A percentile compares a stretch with the other conserved stretches of the same genome.
These are phyloP conservation scores for Sorex fumeus DNA, from an alignment of 2,113 vertebrate species.

Conservation along the genomic window DNA sequence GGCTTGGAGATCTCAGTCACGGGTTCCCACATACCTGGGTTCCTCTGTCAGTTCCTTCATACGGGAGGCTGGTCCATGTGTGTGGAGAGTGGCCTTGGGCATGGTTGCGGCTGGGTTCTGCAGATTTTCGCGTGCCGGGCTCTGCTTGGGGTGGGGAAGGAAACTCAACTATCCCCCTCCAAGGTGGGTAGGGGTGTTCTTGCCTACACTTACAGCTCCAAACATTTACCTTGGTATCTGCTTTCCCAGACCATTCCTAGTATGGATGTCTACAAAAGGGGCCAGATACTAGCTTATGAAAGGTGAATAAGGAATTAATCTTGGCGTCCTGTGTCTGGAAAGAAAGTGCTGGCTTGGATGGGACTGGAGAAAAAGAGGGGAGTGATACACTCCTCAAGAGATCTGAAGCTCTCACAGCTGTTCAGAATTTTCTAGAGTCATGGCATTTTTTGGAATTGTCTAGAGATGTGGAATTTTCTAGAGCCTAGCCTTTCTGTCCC, in stretches of 20 bases:
- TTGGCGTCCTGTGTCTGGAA: not conserved
- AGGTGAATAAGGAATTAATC: not conserved
- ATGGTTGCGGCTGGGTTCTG: too few species aligned
- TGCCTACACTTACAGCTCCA: not conserved
- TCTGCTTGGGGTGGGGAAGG: too few species aligned
- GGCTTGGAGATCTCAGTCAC: too few species aligned
- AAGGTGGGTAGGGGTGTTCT: not conserved
- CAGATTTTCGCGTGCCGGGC: too few species aligned
- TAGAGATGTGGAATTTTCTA: too few species aligned
- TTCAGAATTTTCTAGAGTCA: not conserved
- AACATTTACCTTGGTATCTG: not conserved
- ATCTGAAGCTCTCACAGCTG: not conserved
- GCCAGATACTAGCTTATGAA: not conserved
- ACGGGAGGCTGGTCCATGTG: too few species aligned
- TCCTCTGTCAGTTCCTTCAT: too few species aligned
- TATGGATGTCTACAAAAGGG: not conserved
- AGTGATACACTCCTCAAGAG: not conserved
- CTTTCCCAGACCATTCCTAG: not conserved
- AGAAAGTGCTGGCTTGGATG: not conserved
- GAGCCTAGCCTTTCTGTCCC: not conserved
- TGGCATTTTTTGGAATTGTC: not conserved
- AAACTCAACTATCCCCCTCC: too few species aligned
- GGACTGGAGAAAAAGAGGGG: not conserved
- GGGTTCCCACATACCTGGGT: too few species aligned
- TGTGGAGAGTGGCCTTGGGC: too few species aligned